phyloP scores from a whole-genome alignment of 2,113 vertebrate species.

The Bubo blakistoni region DNA sequence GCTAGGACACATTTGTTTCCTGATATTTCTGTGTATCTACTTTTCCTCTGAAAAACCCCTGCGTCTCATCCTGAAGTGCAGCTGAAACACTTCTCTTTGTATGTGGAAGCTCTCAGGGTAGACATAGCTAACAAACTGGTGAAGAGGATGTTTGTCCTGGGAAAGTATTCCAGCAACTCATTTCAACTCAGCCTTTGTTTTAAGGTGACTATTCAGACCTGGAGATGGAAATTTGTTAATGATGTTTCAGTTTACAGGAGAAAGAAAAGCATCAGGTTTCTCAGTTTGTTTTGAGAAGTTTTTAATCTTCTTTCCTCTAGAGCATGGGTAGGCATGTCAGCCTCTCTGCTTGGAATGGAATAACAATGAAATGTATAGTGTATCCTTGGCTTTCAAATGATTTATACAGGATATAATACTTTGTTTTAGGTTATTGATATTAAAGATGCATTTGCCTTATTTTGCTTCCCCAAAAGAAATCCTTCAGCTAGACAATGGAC shows the following conservation, averaged over 20 bases:
- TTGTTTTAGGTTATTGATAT: neutral
- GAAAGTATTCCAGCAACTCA: neutral
- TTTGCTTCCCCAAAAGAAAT: neutral
- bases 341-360: neutral
- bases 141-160: neutral
- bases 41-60: neutral
- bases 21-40: neutral
- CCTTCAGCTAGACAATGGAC: neutral
- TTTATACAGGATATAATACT: neutral
- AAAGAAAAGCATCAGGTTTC: neutral
- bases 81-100: neutral
- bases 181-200: neutral
- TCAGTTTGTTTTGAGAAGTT: neutral
- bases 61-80: neutral
- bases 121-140: neutral
- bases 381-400: neutral
- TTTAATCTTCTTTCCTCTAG: neutral
- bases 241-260: neutral
- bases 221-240: neutral
- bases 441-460: neutral
- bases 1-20: neutral
- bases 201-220: neutral
- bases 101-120: neutral
- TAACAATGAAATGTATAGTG: neutral
- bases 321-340: neutral